Evolutionary conservation across 1,140 invertebrate genomes (phyloP), one percentile per base, ranked within the genome.

Genomic region (Dendrolimus punctatus): DNA sequence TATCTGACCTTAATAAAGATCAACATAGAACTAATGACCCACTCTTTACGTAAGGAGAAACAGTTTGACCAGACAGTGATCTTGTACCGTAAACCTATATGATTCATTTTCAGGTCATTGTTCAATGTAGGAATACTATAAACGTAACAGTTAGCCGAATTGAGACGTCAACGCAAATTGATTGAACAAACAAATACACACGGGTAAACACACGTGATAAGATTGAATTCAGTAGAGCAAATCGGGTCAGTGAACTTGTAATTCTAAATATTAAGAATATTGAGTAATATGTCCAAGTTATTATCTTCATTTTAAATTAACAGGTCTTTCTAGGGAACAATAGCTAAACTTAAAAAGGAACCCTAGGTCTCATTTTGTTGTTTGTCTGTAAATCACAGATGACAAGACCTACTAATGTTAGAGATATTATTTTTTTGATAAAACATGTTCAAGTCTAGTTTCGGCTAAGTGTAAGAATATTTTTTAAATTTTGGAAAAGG

Each of bases 81-180:
- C 60, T 66, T 46, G 54, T 59, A 67, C 62, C 58, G 71, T 71
- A 74, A 78, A 74, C 62, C 51, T 23, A 23, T 57, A 51, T 80
- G 77, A 85, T 59, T 85, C 79, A 85, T 66, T 78, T 76, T 76
- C 73, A 79, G 73, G 71, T 73, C 75, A 78, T 65, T 66, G 75
- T 80, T 76, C 68, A 68, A 69, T 47, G 55, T 52, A 50, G 53
- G 58, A 72, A 69, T 55, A 38, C 55, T 55, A 56, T 60, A 50
- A 53, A 62, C 60, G 76, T 82, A 80, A 77, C 76, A 80, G 68
- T 77, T 77, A 77, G 66, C 76, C 54, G 79, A 82, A 80, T 79
- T 71, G 62, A 76, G 67, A 75, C 74, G 73, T 78, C 73, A 79
- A 62, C 52, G 66, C 64, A 68, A 80, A 82, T 76, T 71, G 63